These are phyloP conservation scores for Synaphobranchus kaupii DNA, from an alignment of 2,797 vertebrate genomes.

Conservation along the genomic window DNA sequence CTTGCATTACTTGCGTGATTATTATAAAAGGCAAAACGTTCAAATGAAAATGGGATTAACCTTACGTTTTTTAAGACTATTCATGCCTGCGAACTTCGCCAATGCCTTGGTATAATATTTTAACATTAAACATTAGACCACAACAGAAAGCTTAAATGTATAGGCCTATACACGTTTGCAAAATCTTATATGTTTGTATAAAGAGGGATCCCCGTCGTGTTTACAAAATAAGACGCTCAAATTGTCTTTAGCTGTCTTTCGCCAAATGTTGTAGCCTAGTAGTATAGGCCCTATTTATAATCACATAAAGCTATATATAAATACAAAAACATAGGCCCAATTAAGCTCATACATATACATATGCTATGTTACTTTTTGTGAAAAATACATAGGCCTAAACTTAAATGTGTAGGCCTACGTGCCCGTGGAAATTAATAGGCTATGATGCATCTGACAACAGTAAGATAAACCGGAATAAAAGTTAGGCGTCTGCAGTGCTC, in stretches of 20 bases:
- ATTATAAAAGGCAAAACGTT: not conserved
- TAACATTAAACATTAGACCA: not conserved
- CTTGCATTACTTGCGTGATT: not conserved
- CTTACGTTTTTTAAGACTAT: no score
- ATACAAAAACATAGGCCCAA: no score
- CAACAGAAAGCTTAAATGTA: not conserved
- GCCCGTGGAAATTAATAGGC: not conserved
- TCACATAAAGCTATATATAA: no score
- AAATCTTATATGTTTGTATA: not conserved
- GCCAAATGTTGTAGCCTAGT: no score
- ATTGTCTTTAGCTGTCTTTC: no score
- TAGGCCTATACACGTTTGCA: not conserved
- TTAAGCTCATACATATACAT: no score
- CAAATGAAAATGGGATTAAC: no score
- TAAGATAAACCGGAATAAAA: not conserved
- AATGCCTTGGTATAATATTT: not conserved
- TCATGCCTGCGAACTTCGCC: not conserved
- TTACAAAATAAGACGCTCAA: no score
- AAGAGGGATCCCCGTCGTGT: not conserved
- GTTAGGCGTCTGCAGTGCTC: not conserved
- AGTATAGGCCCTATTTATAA: no score
- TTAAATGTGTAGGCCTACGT: not conserved
- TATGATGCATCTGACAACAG: not conserved
- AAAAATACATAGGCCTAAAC: no score
- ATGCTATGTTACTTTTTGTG: no score